These are phyloP conservation scores for Rhynchonycteris naso DNA, from an alignment of 2,797 vertebrate genomes.

Conservation along the genomic window DNA sequence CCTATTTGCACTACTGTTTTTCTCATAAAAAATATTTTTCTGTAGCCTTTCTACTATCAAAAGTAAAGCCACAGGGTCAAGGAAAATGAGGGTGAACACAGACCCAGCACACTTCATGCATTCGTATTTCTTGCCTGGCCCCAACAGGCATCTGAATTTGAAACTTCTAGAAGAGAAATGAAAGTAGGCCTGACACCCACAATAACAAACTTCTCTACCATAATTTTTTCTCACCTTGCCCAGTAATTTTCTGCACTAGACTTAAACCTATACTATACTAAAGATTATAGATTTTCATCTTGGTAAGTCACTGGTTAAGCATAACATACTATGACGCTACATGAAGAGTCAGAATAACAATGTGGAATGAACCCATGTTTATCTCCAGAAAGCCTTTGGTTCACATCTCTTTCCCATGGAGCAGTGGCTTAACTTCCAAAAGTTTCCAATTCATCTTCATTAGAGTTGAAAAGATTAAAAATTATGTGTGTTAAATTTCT, in stretches of 20 bases:
- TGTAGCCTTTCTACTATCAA: background rate
- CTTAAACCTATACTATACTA: background rate
- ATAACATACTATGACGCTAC: background rate
- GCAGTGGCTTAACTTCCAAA: background rate
- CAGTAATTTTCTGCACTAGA: background rate
- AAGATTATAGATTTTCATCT: background rate
- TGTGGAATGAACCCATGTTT: background rate
- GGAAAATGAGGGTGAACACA: background rate
- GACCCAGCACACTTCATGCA: background rate
- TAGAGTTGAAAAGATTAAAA: background rate
- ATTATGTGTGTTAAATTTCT: background rate
- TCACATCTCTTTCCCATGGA: background rate
- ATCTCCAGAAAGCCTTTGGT: background rate
- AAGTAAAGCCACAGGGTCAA: background rate
- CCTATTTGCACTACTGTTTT: background rate
- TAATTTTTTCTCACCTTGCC: background rate
- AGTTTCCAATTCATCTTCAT: background rate
- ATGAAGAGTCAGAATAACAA: background rate
- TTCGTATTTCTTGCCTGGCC: background rate
- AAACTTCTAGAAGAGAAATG: background rate
- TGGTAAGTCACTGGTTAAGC: background rate
- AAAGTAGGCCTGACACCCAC: background rate
- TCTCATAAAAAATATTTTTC: conserved; percentile 43
- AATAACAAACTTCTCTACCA: background rate
- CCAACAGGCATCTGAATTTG: background rate